Base-by-base conservation (phyloP, 2,888 invertebrate genomes). In the Papilio protenor region DNA sequence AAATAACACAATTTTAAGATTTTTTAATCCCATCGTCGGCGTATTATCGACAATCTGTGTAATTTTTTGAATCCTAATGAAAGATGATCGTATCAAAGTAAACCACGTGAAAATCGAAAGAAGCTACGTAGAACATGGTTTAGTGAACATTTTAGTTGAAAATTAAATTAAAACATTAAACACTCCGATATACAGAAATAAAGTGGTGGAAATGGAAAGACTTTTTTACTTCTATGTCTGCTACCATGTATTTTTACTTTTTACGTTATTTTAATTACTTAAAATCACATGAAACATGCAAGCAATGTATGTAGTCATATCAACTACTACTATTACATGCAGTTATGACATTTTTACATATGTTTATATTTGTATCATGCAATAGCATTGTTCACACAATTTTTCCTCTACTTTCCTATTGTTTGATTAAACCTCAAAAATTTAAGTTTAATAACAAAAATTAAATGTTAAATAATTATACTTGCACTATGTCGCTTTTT, bases 81-180 rank as follows among this genome's bases (percentile, higher is more conserved):
- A n/a, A 21, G n/a, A 45, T 27, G 2, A 45, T 66, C 0, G n/a
- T 45, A 45, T 45, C n/a, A 12, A 45, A 40, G n/a, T 69, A 45
- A 45, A 69, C 66, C 66, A 69, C 40, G 66, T 45, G 66, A 69
- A 69, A 45, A n/a, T 66, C n/a, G 45, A 2, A n/a, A 40, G 64
- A 40, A 69, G 45, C 21, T 8, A 45, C n/a, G 27, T 16, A 45
- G n/a, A 40, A 66, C n/a, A n/a, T 21, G 11, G 18, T 66, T 69
- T 69, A 4, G n/a, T 69, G 1, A 45, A 11, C 45, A 0, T 40
- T 45, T 1, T 12, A 69, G 12, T 21, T 1, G 11, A 45, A 45
- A 21, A 69, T 45, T n/a, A 14, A 69, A 45, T 45, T 69, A 45
- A 69, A 45, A 69, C 11, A 61, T 27, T 27, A 18, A 33, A 2